Percentiles rank a stretch among this genome's conserved stretches.
phyloP scores from a whole-genome alignment of 2,888 invertebrate genomes.

The Folsomia manolachei region DNA sequence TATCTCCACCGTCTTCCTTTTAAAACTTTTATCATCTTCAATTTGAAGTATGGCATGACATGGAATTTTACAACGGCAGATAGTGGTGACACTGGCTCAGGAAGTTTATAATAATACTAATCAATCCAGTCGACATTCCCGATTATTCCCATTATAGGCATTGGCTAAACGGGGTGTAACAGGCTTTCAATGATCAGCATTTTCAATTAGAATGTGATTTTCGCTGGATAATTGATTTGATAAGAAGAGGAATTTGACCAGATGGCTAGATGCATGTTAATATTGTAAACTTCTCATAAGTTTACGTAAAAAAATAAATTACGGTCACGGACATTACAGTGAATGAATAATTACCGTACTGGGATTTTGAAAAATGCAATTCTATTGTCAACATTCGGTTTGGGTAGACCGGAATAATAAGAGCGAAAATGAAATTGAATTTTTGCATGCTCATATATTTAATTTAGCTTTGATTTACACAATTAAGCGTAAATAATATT shows the following conservation, averaged over 20 bases:
- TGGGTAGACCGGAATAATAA: background rate
- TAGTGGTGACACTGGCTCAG: background rate
- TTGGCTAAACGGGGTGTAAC: background rate
- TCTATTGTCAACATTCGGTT: background rate
- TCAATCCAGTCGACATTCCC: too few relatives aligned
- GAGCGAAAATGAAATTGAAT: background rate
- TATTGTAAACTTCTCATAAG: too few relatives aligned
- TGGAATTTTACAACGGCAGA: background rate
- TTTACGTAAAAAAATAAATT: too few relatives aligned
- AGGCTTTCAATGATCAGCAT: background rate
- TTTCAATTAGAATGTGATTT: background rate
- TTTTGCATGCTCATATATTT: too few relatives aligned
- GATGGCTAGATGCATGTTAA: background rate
- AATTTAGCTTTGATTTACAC: background rate
- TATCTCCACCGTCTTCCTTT: background rate
- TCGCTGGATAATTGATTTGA: background rate
- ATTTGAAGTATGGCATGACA: background rate
- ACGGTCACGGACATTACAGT: too few relatives aligned
- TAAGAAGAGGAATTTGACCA: background rate
- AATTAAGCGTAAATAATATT: background rate
- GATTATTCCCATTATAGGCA: background rate
- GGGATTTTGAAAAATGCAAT: background rate
- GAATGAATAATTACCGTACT: too few relatives aligned
- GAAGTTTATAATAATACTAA: too few relatives aligned
- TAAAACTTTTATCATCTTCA: background rate